Evolutionary conservation across 2,888 invertebrate genomes (phyloP).

Genomic region (Saturnia japonica): DNA sequence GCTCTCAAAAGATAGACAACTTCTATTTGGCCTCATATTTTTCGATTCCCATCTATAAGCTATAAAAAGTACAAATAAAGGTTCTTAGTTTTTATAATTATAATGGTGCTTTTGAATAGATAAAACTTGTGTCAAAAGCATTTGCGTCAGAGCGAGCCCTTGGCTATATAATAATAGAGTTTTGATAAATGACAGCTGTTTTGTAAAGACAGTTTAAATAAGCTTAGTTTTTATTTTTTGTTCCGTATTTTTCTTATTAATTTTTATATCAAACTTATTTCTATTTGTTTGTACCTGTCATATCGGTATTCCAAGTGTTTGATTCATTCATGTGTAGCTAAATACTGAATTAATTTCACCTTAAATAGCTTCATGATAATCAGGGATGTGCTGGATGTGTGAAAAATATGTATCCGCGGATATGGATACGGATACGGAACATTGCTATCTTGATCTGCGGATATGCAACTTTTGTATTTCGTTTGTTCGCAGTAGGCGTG

Average conservation of each 20-base stretch:
- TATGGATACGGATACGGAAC: too few species aligned
- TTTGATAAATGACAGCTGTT: background rate
- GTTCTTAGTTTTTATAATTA: background rate
- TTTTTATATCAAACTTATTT: background rate
- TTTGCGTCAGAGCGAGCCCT: background rate
- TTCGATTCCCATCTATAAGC: background rate
- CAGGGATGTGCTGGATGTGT: too few species aligned
- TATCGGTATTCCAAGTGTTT: background rate
- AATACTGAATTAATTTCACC: background rate
- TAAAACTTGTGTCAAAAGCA: background rate
- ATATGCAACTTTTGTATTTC: too few species aligned
- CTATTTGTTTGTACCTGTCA: background rate
- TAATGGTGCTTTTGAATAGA: background rate
- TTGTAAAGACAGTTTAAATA: background rate
- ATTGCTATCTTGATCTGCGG: too few species aligned
- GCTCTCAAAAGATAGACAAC: background rate
- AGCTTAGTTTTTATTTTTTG: background rate
- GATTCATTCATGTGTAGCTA: background rate
- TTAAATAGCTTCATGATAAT: background rate
- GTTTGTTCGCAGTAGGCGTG: too few species aligned
- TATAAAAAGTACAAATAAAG: background rate
- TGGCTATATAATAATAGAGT: background rate
- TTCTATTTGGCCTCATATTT: background rate
- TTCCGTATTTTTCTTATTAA: background rate
- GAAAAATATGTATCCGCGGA: too few species aligned